Evolutionary conservation across 2,888 invertebrate species (phyloP), one percentile per base, ranked within the genome.

Genomic region (Acleris laterana): DNA sequence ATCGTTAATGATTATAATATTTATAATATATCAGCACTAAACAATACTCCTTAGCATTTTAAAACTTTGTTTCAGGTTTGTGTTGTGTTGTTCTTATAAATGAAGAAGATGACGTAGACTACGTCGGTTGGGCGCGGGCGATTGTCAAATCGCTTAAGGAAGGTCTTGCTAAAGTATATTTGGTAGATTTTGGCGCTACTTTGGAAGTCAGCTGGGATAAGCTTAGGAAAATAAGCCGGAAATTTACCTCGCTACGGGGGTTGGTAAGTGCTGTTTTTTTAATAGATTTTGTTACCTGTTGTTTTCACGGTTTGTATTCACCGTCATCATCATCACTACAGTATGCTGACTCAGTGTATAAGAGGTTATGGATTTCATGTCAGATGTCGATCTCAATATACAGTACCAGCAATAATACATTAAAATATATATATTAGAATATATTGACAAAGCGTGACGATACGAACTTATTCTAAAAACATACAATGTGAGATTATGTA

Each of bases 1-100:
- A 5, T 25, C 22, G 22, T 22, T 22, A 22, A 22, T 22, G 22
- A 22, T 22, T 22, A 22, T 3, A 25, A 25, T 25, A 25, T 25
- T 22, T 22, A 22, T 3, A 25, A 25, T 25, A 25, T 25, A 25
- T 25, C 28, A 28, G 28, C 28, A 28, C 7, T 28, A 9, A 28
- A 25, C 25, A 9, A 22, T n/a, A n/a, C 3, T 9, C n/a, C 28
- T 28, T 28, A 52, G 1, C 9, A 5, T 52, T 52, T 19, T 4
- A 16, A n/a, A 16, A n/a, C 2, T 22, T 57, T 57, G 2, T 48
- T 32, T 3, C 60, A 65, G 65, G 65, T 11, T 38, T 56, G 60
- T 19, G 48, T 16, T 66, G 51, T 51, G 57, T 52, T 51, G 66
- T 38, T 49, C 7, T 16, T 16, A 49, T 17, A 32, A 20, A 7